phyloP scores from a whole-genome alignment of 2,113 vertebrate species.

The Anseranas semipalmata region DNA sequence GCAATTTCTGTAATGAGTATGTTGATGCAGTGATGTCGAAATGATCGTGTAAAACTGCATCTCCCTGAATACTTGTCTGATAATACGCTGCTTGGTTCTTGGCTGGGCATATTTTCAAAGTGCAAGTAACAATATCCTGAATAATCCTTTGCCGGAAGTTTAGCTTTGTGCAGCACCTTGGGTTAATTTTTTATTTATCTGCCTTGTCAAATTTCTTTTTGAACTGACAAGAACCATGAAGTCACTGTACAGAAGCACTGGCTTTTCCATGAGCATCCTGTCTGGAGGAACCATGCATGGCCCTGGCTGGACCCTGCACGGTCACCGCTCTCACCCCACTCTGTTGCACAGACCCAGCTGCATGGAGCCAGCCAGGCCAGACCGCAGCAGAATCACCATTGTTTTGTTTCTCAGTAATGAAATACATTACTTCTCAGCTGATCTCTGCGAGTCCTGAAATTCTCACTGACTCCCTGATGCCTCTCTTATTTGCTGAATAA shows the following conservation, averaged over 20 bases:
- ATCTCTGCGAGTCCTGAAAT: neutral
- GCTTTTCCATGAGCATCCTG: neutral
- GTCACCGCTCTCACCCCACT: rapidly evolving
- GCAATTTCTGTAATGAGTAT: neutral
- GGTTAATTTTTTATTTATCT: neutral
- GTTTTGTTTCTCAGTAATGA: neutral
- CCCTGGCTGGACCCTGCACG: rapidly evolving
- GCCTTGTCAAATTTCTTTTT: neutral
- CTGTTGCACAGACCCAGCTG: neutral
- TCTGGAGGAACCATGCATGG: neutral
- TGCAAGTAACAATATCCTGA: neutral
- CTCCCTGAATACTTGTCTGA: rapidly evolving
- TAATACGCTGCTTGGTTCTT: neutral
- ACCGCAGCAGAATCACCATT: neutral
- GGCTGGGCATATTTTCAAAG: too few species aligned
- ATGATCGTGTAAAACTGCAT: neutral
- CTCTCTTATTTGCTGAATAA: neutral
- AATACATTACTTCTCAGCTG: neutral
- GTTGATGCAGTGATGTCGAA: neutral
- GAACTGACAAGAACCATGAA: neutral
- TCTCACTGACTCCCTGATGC: neutral
- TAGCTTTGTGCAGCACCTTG: neutral
- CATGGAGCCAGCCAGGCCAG: neutral
- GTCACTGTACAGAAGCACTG: rapidly evolving
- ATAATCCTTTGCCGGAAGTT: neutral